Base-by-base conservation (phyloP, 1,140 invertebrate genomes). In the Lepidurus apus region DNA sequence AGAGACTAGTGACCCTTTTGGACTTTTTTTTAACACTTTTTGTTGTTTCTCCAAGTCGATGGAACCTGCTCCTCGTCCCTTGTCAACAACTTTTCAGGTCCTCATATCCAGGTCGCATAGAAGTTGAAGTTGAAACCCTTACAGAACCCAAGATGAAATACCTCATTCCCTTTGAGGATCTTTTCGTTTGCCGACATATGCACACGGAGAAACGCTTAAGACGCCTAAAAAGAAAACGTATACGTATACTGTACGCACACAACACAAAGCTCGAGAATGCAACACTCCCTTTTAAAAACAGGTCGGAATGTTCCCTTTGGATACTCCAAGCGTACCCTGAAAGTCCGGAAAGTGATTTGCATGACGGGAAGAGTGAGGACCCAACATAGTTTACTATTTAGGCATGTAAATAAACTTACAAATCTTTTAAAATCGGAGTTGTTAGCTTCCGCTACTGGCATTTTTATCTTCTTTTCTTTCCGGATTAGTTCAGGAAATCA, bases 231-330 rank as follows among this genome's bases (percentile, higher is more conserved):
- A 65, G 53, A 65, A 65, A 1, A 65, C 53, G 21, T 5, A 65
- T 21, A 21, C 53, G 17, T 65, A 17, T 13, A 65, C 17, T 13
- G 17, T 65, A 65, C 53, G 13, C 53, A 65, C 17, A n/a, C 53
- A 1, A 7, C 13, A 21, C 0, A 1, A 34, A 34, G 34, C 34
- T 21, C 13, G 21, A 65, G 53, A 65, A 65, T 65, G 53, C 53
- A 17, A 21, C 53, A 65, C 53, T 65, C 53, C 47, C 53, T 17
- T 65, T 65, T 13, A 65, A 21, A 65, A 65, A 65, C 53, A 65
- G 53, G 53, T 17, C 53, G 53, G 53, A 65, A 65, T 65, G 8
- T 65, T 65, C 53, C 53, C 53, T 21, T 65, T 65, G 53, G 53
- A 65, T 65, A 65, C 47, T n/a, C 47, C 21, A n/a, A 65, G 47